phyloP scores from a whole-genome alignment of 2,797 vertebrate genomes.

The Sebastes baramenuke region DNA sequence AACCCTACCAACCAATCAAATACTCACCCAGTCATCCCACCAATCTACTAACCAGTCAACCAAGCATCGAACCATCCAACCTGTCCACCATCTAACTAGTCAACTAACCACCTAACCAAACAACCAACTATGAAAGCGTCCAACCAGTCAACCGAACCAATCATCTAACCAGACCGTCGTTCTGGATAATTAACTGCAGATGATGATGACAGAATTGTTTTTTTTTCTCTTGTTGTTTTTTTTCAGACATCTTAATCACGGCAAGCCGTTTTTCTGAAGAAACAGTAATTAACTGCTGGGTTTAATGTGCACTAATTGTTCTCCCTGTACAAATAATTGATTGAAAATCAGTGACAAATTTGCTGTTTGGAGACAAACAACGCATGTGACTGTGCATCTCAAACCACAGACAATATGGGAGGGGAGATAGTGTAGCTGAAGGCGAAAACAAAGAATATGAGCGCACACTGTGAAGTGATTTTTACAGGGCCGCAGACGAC shows the following conservation, averaged over 20 bases:
- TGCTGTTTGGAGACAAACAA: slow-evolving; percentile 34
- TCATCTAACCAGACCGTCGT: background rate
- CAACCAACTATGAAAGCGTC: background rate
- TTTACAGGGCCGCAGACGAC: slow-evolving; percentile 12
- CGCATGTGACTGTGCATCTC: slow-evolving; percentile 1
- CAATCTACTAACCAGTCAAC: background rate
- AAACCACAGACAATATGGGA: slow-evolving; percentile 20
- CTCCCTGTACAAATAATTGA: slow-evolving; percentile 54
- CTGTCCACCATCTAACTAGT: background rate
- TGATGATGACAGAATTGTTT: slow-evolving; percentile 25
- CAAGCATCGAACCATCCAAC: background rate
- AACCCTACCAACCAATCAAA: background rate
- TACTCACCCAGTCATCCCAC: background rate
- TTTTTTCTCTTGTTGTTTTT: background rate
- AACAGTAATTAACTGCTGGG: slow-evolving; percentile 32
- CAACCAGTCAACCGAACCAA: background rate
- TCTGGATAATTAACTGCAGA: slow-evolving; percentile 17
- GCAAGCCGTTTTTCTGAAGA: slow-evolving; percentile 24
- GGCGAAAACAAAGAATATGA: slow-evolving; percentile 6
- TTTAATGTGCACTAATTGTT: slow-evolving; percentile 54
- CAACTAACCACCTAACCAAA: background rate
- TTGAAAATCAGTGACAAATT: slow-evolving; percentile 51
- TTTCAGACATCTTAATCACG: slow-evolving; percentile 29
- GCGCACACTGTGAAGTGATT: slow-evolving; percentile 7
- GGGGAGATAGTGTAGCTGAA: background rate